Evolutionary conservation across 2,113 vertebrate genomes (phyloP), one percentile per base, ranked within the genome.

Genomic region (Myiopsitta monachus): DNA sequence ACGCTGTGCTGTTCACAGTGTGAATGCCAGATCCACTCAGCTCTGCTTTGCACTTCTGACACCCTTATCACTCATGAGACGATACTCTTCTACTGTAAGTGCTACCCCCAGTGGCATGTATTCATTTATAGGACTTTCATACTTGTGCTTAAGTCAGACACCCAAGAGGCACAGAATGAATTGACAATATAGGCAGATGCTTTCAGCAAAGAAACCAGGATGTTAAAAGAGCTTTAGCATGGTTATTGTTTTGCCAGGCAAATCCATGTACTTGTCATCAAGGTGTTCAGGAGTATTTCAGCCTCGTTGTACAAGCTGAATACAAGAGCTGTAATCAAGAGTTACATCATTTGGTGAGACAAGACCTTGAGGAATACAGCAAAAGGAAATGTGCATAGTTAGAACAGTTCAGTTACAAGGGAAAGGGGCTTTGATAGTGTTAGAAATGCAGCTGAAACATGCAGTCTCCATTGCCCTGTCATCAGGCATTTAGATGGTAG

Each of bases 271-370:
- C 92, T 97, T 97, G 97, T 97, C 97, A 97, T 96, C 96, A 96
- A 96, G 97, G 96, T 97, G 96, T 97, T 97, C 61, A 16, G 81
- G 92, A 95, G 88, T 83, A 89, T 94, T 95, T 95, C 92, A 93
- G 78, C 55, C 68, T 90, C 63, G 23, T 94, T 0, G 84, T 97
- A 96, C 97, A 95, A 96, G 91, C 75, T 89, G 94, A 76, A 92
- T 97, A 96, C 96, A 95, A 94, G 97, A 95, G 87, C 77, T 96
- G 92, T 95, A 97, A 97, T 97, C 97, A 96, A 93, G 96, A 95
- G 83, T 96, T 96, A 96, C 94, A 96, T 97, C 91, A 91, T 84
- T 96, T 92, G 92, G 90, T 87, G 62, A 97, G 96, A 96, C 94
- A 96, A 87, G 97, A 96, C 95, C 96, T 96, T 66, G 90, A 97